Conservation (phyloP, 2,888 invertebrate species). For the Eristalinus aeneus region DNA sequence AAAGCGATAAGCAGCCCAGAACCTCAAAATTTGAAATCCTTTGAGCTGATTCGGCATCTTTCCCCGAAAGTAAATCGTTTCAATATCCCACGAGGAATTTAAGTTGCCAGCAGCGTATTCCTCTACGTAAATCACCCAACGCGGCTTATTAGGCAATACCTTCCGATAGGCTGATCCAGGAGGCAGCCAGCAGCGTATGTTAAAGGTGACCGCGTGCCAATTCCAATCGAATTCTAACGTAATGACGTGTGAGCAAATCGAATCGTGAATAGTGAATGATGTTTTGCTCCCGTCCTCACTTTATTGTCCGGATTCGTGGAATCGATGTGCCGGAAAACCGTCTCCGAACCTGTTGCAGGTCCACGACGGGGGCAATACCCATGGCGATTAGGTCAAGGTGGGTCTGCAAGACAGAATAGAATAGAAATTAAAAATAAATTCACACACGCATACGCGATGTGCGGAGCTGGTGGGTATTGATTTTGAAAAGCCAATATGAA, state of each 20-base stretch:
- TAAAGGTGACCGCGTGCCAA: background rate
- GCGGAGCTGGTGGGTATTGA: constrained; percentile 48
- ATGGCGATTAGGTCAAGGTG: constrained; percentile 32
- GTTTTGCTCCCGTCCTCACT: background rate
- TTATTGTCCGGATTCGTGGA: background rate
- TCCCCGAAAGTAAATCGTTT: background rate
- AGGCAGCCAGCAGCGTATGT: background rate
- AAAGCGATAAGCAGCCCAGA: background rate
- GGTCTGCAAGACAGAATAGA: constrained; percentile 19
- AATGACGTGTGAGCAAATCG: background rate
- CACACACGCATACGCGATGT: constrained; percentile 2
- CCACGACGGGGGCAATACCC: background rate
- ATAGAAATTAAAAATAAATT: constrained; percentile 63
- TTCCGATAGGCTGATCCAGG: constrained; percentile 18
- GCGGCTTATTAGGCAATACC: constrained; percentile 33
- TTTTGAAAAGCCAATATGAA: constrained; percentile 59
- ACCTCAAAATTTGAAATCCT: background rate
- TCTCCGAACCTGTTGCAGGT: background rate
- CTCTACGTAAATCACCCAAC: background rate
- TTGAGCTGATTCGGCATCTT: background rate
- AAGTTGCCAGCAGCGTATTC: background rate
- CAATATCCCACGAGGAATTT: constrained; percentile 3
- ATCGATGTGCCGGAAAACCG: background rate
- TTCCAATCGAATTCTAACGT: background rate
- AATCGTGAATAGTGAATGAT: background rate